Evolutionary conservation across 2,113 vertebrate species (phyloP).

Genomic region (Nothocercus julius): DNA sequence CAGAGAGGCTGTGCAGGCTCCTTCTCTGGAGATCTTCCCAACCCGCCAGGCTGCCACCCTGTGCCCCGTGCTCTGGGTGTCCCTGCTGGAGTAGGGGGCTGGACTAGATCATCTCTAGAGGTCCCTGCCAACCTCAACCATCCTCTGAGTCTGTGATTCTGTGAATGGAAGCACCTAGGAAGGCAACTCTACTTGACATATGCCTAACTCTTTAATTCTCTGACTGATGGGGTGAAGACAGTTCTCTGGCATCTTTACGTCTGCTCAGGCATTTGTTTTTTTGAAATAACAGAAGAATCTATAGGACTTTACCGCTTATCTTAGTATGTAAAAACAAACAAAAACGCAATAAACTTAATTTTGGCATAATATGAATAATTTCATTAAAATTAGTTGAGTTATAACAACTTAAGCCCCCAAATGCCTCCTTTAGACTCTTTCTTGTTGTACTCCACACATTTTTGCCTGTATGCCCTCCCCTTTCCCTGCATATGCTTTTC

Average conservation of each 20-base stretch:
- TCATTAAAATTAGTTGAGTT: background rate
- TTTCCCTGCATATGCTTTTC: background rate
- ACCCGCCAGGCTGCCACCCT: too few relatives aligned
- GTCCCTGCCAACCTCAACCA: too few relatives aligned
- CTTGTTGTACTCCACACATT: background rate
- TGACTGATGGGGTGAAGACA: background rate
- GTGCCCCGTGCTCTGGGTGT: too few relatives aligned
- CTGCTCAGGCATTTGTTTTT: background rate
- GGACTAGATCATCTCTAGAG: too few relatives aligned
- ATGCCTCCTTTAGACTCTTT: background rate
- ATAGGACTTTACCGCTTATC: background rate
- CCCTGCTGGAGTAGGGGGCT: too few relatives aligned
- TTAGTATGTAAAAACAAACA: background rate
- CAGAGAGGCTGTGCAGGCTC: too few relatives aligned
- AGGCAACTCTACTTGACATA: background rate
- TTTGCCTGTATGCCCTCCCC: background rate
- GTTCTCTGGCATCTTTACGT: background rate
- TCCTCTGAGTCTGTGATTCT: too few relatives aligned
- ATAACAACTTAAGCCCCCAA: background rate
- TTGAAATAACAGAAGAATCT: background rate
- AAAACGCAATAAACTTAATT: background rate
- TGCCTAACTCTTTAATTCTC: background rate
- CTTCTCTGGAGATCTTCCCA: too few relatives aligned
- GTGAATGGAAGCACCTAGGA: background rate
- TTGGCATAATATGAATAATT: background rate